phyloP scores from a whole-genome alignment of 2,797 vertebrate species.

The Lophotriccus pileatus region DNA sequence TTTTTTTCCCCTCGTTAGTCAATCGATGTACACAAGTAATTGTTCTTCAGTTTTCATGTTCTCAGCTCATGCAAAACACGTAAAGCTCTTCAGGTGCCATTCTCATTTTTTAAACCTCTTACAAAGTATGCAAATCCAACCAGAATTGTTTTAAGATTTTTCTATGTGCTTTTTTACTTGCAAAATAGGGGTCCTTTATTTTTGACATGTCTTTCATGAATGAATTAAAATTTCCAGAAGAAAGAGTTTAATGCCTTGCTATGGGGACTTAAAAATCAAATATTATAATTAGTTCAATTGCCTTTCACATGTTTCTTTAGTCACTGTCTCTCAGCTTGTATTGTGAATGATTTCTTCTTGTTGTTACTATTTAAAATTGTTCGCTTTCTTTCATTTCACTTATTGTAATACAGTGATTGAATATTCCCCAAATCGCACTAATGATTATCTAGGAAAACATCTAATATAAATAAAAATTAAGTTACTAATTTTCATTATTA shows the following conservation, averaged over 20 bases:
- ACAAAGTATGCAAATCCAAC: background rate
- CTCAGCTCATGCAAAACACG: background rate
- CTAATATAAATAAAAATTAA: background rate
- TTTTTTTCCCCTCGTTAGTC: background rate
- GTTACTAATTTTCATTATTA: background rate
- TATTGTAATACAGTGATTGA: background rate
- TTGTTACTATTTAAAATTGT: background rate
- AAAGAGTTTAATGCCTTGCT: background rate
- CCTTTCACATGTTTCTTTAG: background rate
- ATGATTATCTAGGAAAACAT: background rate
- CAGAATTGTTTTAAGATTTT: background rate
- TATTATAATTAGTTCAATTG: background rate
- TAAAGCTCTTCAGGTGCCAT: background rate
- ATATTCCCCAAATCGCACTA: background rate
- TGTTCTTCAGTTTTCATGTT: background rate
- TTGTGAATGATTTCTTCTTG: background rate
- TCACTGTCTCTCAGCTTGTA: background rate
- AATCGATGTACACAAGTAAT: background rate
- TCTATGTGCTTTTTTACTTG: background rate
- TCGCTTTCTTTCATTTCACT: background rate
- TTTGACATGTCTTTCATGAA: background rate
- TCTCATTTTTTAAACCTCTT: background rate
- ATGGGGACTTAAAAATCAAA: background rate
- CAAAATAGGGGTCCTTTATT: background rate
- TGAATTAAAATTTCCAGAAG: background rate